These are phyloP conservation scores for Bibio marci DNA, from an alignment of 2,888 invertebrate species.

Conservation along the genomic window DNA sequence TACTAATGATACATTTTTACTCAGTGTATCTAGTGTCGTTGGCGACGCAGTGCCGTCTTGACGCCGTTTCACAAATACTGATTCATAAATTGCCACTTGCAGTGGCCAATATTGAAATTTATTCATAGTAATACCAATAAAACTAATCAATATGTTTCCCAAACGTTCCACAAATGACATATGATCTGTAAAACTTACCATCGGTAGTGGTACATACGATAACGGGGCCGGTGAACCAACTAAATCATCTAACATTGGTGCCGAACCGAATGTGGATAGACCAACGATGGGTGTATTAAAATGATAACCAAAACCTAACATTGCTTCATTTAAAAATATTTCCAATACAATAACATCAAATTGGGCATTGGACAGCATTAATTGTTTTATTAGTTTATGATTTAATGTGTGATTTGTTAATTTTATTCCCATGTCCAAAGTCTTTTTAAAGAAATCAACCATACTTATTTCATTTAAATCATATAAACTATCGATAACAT, in stretches of 20 bases:
- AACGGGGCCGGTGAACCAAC: conserved; percentile 21
- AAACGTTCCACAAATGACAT: too few species aligned
- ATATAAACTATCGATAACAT: too few species aligned
- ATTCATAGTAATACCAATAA: conserved; percentile 15
- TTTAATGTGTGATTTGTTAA: too few species aligned
- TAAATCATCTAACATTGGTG: conserved; percentile 10
- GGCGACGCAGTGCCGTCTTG: background rate
- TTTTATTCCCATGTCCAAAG: too few species aligned
- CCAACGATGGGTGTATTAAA: conserved; percentile 16
- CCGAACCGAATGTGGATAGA: conserved; percentile 14
- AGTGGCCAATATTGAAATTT: conserved; percentile 18
- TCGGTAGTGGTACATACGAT: conserved; percentile 21
- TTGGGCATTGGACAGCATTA: too few species aligned
- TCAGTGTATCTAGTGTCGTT: conserved; percentile 1
- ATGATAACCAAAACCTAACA: conserved; percentile 15
- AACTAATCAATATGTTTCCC: conserved; percentile 4
- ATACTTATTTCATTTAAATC: too few species aligned
- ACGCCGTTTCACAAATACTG: too few species aligned
- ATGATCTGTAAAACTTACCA: conserved; percentile 19
- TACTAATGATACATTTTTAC: conserved; percentile 6
- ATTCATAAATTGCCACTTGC: conserved; percentile 13
- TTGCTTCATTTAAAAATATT: conserved; percentile 16
- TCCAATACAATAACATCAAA: conserved; percentile 16
- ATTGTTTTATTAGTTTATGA: too few species aligned
- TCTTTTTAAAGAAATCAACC: too few species aligned